These are phyloP conservation scores for Thymelicus sylvestris DNA, from an alignment of 2,888 invertebrate species.

Conservation along the genomic window DNA sequence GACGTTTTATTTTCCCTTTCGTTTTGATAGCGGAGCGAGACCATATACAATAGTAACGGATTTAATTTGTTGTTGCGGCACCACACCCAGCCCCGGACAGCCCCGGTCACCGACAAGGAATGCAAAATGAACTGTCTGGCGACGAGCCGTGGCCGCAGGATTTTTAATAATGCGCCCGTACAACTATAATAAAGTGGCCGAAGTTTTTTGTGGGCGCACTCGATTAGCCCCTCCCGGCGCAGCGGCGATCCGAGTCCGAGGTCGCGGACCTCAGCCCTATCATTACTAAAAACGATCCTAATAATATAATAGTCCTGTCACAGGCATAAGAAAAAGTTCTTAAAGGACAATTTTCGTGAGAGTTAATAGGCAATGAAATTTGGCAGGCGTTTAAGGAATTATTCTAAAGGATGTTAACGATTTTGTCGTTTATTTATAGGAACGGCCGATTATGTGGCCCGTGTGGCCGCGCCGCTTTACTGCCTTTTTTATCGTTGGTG, in stretches of 20 bases:
- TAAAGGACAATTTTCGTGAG: conserved; percentile 77
- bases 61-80: conserved; percentile 59
- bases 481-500: conserved; percentile 46
- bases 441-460: conserved; percentile 48
- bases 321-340: conserved; percentile 72
- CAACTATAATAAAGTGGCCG: conserved; percentile 77
- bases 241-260: no score
- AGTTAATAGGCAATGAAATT: conserved; percentile 73
- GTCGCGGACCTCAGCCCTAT: conserved; percentile 75
- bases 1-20: conserved; percentile 49
- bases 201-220: conserved; percentile 67
- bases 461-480: conserved; percentile 52
- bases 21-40: conserved; percentile 44
- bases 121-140: conserved; percentile 61
- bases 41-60: conserved; percentile 48
- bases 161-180: conserved; percentile 55
- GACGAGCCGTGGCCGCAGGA: conserved; percentile 44
- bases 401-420: conserved; percentile 59
- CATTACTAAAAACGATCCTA: conserved; percentile 82
- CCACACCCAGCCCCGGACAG: conserved; percentile 26
- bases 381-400: conserved; percentile 73
- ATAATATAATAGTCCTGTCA: conserved; percentile 84
- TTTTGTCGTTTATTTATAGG: conserved; percentile 51
- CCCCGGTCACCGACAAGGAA: conserved; percentile 64
- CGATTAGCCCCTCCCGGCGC: conserved; percentile 78